phyloP scores from a whole-genome alignment of 2,888 invertebrate genomes.

The Microdon myrmicae region DNA sequence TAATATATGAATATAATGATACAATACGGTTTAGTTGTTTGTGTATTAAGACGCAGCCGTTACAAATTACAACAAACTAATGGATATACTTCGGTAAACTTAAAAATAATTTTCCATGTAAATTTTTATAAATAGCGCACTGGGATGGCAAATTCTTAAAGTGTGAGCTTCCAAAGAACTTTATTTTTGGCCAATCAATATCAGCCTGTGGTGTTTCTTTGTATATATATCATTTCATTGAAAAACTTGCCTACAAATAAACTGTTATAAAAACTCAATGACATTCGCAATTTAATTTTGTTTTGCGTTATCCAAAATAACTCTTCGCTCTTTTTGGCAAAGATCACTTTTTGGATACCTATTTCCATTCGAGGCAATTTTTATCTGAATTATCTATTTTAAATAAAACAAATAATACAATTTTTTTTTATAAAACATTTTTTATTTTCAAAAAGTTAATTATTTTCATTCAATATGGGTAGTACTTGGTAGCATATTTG shows the following conservation, averaged over 20 bases:
- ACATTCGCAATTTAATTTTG: neutral
- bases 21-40: slow-evolving; percentile 51
- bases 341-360: too few relatives aligned
- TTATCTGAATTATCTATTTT: too few relatives aligned
- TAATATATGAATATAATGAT: slow-evolving; percentile 50
- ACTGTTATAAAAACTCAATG: neutral
- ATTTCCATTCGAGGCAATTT: too few relatives aligned
- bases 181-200: neutral
- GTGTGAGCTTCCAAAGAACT: neutral
- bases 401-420: too few relatives aligned
- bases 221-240: neutral
- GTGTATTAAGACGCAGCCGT: slow-evolving; percentile 55
- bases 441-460: too few relatives aligned
- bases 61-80: slow-evolving; percentile 50
- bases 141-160: too few relatives aligned
- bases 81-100: slow-evolving; percentile 37
- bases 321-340: too few relatives aligned
- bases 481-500: too few relatives aligned
- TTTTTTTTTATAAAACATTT: too few relatives aligned
- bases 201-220: neutral
- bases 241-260: neutral
- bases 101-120: neutral
- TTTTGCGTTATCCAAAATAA: too few relatives aligned
- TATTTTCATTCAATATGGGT: too few relatives aligned
- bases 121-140: too few relatives aligned